Evolutionary conservation across 2,888 invertebrate genomes (phyloP).

Genomic region (Caenorhabditis doughertyi): DNA sequence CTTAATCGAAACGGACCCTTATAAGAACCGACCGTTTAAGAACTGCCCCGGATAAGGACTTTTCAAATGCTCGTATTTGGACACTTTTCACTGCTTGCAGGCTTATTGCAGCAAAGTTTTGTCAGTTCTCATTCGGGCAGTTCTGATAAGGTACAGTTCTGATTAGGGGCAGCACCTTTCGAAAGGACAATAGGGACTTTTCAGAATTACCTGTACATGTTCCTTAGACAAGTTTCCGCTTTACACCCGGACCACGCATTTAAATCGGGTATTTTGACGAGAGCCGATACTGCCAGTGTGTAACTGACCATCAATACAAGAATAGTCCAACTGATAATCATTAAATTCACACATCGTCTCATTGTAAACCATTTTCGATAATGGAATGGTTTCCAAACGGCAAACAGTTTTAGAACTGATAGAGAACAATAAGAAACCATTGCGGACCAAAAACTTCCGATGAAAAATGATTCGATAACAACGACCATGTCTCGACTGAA

Average conservation of each 20-base stretch:
- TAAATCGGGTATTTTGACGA: conserved; percentile 78
- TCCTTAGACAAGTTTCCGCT: conserved; percentile 79
- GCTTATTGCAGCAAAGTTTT: too few relatives aligned
- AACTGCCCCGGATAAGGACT: too few relatives aligned
- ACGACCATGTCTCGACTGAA: conserved; percentile 78
- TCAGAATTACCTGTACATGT: conserved; percentile 65
- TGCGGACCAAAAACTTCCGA: conserved; percentile 78
- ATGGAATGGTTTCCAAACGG: conserved; percentile 79
- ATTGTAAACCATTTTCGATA: conserved; percentile 80
- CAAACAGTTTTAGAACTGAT: conserved; percentile 77
- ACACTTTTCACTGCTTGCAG: too few relatives aligned
- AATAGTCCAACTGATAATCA: conserved; percentile 78
- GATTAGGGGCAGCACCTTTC: too few relatives aligned
- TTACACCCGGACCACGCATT: conserved; percentile 79
- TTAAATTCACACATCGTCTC: conserved; percentile 78
- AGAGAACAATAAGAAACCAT: conserved; percentile 78
- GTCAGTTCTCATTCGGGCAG: too few relatives aligned
- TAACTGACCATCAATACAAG: conserved; percentile 76
- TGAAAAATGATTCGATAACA: conserved; percentile 78
- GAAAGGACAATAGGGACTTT: background rate
- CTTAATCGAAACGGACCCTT: too few relatives aligned
- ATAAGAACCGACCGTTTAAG: too few relatives aligned
- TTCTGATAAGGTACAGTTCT: too few relatives aligned
- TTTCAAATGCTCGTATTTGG: too few relatives aligned
- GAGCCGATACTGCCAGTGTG: conserved; percentile 73